These are phyloP conservation scores for Leptopterna dolabrata DNA, from an alignment of 2,888 invertebrate species.

Conservation along the genomic window DNA sequence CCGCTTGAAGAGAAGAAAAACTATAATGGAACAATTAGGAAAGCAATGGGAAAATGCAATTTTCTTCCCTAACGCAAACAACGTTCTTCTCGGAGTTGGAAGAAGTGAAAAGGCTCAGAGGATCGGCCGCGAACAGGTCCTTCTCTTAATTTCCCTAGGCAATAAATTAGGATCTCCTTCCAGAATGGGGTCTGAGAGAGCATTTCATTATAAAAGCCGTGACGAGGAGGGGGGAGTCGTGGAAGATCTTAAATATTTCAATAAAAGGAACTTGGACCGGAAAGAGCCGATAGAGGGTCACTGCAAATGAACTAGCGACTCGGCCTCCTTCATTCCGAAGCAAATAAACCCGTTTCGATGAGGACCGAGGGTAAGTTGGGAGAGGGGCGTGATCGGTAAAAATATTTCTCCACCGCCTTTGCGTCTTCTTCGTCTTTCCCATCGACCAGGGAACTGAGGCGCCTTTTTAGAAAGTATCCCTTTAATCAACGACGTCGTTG, in stretches of 20 bases:
- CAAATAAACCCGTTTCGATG: slow-evolving; percentile 32
- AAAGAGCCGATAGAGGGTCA: slow-evolving; percentile 50
- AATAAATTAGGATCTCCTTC: slow-evolving; percentile 50
- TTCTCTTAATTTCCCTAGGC: slow-evolving; percentile 49
- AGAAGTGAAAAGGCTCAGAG: slow-evolving; percentile 30
- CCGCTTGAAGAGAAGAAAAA: neutral
- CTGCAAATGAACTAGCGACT: slow-evolving; percentile 47
- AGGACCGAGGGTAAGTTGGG: neutral
- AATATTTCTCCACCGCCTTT: slow-evolving; percentile 3
- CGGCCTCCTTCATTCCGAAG: neutral
- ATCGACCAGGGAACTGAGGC: neutral
- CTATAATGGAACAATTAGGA: slow-evolving; percentile 30
- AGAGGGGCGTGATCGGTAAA: slow-evolving; percentile 1
- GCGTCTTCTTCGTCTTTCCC: neutral
- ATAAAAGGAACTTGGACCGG: slow-evolving; percentile 51
- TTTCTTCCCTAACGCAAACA: slow-evolving; percentile 28
- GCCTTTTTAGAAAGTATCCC: neutral
- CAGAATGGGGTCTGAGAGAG: slow-evolving; percentile 1
- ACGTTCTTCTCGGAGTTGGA: slow-evolving; percentile 22
- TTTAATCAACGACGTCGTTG: neutral
- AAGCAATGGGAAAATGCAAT: slow-evolving; percentile 17
- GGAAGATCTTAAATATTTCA: slow-evolving; percentile 47
- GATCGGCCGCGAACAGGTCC: slow-evolving; percentile 40
- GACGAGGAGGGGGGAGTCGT: too few relatives aligned
- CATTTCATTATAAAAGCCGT: slow-evolving; percentile 40